phyloP scores from a whole-genome alignment of 2,797 vertebrate species.

The Salmo trutta region DNA sequence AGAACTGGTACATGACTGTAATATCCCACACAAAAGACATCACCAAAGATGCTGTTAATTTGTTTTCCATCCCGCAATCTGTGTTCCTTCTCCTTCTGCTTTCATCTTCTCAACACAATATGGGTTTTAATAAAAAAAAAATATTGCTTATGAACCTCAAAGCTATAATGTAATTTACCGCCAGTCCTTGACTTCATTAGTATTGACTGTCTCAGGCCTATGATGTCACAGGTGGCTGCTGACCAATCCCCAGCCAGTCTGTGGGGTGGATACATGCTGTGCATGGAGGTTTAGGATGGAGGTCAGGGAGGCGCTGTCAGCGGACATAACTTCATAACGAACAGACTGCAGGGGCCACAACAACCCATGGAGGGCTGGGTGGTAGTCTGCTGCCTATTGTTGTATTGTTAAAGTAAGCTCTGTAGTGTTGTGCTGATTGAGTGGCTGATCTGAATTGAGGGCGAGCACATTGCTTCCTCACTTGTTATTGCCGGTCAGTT shows the following conservation, averaged over 20 bases:
- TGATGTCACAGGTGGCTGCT: conserved; percentile 65
- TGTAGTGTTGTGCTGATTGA: too few species aligned
- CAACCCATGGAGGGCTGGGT: not conserved
- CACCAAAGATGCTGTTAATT: conserved; percentile 13
- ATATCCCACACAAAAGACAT: conserved; percentile 5
- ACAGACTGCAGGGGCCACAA: not conserved
- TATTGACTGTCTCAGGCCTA: conserved; percentile 72
- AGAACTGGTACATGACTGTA: not conserved
- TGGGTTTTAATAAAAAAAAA: conserved; percentile 68
- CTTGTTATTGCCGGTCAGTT: not conserved
- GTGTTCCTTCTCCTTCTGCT: not conserved
- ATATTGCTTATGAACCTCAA: conserved; percentile 75
- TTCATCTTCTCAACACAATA: conserved; percentile 32
- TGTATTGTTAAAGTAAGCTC: not conserved
- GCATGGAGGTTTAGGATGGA: conserved; percentile 6
- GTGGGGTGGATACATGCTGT: conserved; percentile 38
- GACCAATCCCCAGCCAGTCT: conserved; percentile 46
- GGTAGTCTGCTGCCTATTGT: not conserved
- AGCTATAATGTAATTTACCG: conserved; percentile 66
- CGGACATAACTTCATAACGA: not conserved
- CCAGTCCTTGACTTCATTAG: conserved; percentile 72
- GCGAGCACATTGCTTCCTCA: not conserved
- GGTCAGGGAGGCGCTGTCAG: conserved; percentile 4
- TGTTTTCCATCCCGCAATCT: not conserved
- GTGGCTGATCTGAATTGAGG: not conserved